phyloP scores from a whole-genome alignment of 2,113 vertebrate species.

The Smithornis capensis region DNA sequence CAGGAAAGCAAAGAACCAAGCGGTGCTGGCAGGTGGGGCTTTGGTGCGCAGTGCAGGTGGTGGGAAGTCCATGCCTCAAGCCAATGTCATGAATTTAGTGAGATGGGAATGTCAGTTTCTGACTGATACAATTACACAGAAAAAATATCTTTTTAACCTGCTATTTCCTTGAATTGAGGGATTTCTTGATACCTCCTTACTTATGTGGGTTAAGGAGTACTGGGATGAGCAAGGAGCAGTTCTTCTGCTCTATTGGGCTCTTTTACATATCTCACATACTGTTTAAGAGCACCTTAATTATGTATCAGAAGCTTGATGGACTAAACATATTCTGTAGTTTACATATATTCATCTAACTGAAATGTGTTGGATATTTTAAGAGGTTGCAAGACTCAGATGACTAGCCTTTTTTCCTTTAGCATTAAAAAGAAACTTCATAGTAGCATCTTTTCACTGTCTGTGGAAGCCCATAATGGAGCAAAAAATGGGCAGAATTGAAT shows the following conservation, averaged over 20 bases:
- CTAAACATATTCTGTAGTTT: background rate
- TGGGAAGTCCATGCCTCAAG: background rate
- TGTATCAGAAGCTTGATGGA: background rate
- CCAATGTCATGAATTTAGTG: fast-evolving
- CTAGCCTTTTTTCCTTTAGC: background rate
- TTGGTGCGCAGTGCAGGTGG: background rate
- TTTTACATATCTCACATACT: background rate
- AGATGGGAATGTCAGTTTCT: background rate
- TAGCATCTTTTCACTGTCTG: background rate
- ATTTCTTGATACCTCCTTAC: background rate
- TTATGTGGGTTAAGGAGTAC: background rate
- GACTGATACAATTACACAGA: background rate
- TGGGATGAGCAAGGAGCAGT: background rate
- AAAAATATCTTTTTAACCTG: background rate
- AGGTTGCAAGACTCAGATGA: background rate
- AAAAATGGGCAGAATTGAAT: background rate
- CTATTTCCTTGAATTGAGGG: background rate
- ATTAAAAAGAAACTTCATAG: background rate
- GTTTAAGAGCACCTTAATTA: background rate
- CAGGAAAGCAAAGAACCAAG: background rate
- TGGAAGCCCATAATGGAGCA: background rate
- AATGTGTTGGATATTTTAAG: background rate
- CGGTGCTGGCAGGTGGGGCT: background rate
- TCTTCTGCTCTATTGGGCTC: background rate
- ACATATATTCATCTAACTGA: background rate